A percentile compares a stretch with the other conserved stretches of the same genome.
phyloP scores from a whole-genome alignment of 2,113 vertebrate species.

The Oreotrochilus melanogaster region DNA sequence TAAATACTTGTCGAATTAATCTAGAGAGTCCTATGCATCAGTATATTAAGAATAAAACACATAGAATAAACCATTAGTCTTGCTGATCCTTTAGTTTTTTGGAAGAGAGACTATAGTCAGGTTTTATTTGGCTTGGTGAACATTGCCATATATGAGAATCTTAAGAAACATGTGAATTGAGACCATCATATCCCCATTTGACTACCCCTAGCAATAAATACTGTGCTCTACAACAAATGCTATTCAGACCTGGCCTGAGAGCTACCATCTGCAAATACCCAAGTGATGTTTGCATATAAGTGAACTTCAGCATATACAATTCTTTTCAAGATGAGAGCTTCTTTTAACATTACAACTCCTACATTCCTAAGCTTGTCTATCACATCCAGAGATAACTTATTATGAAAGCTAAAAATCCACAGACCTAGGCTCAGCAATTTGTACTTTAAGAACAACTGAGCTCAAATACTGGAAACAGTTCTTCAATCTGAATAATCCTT shows the following conservation, averaged over 20 bases:
- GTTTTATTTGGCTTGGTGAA: neutral
- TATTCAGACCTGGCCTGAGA: neutral
- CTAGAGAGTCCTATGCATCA: neutral
- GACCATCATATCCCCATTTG: neutral
- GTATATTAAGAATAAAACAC: neutral
- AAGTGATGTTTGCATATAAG: neutral
- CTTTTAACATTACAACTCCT: neutral
- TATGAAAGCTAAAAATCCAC: neutral
- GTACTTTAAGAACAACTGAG: neutral
- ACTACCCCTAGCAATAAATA: neutral
- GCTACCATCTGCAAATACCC: neutral
- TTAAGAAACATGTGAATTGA: neutral
- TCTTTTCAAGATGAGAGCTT: neutral
- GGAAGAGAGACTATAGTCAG: neutral
- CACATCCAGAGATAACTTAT: neutral
- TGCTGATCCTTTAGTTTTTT: neutral
- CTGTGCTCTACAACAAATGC: neutral
- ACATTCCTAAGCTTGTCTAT: neutral
- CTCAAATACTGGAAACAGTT: neutral
- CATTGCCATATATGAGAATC: neutral
- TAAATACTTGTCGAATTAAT: neutral
- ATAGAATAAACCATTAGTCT: neutral
- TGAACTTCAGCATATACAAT: neutral
- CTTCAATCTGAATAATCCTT: neutral
- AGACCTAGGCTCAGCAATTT: neutral